Base-by-base conservation (phyloP, 2,888 invertebrate species). In the Erebia aethiops region DNA sequence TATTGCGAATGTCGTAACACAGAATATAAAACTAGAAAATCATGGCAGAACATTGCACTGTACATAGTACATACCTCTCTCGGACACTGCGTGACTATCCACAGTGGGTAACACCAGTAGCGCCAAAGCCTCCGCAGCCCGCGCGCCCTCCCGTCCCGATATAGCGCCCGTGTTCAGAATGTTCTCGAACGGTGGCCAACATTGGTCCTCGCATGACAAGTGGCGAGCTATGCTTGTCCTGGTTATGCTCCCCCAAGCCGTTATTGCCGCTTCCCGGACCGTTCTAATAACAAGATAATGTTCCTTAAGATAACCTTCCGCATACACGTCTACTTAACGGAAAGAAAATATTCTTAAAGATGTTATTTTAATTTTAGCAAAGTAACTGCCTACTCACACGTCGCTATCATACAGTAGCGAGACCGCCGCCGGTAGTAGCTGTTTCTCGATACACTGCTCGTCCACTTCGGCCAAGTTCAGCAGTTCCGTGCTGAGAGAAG, bases 251-350 rank as follows among this genome's bases (percentile, higher is more conserved):
- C 91, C 91, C 92, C 92, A 92, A 1, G 88, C 80, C 0, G 87
- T 82, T 46, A 92, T 83, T 0, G 88, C 91, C 41, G 84, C 85
- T 77, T 92, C 91, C 1, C 92, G 89, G 3, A 92, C 92, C 1
- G 87, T 83, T 0, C 91, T 91, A 70, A 3, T 61, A 62, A 13
- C 4, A 62, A 14, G 2, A 21, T 8, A 18, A 18, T 2, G n/a
- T n/a, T n/a, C n/a, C n/a, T n/a, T n/a, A n/a, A n/a, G n/a, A n/a
- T n/a, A n/a, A n/a, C n/a, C n/a, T n/a, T n/a, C n/a, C n/a, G 21
- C 21, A 21, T 21, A 21, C 21, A 21, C 21, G 21, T 21, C 21
- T n/a, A n/a, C n/a, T n/a, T n/a, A n/a, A n/a, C n/a, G n/a, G n/a
- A n/a, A n/a, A n/a, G n/a, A n/a, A n/a, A n/a, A n/a, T n/a, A n/a